Conservation (phyloP, 2,113 vertebrate species). For the Osmerus mordax region DNA sequence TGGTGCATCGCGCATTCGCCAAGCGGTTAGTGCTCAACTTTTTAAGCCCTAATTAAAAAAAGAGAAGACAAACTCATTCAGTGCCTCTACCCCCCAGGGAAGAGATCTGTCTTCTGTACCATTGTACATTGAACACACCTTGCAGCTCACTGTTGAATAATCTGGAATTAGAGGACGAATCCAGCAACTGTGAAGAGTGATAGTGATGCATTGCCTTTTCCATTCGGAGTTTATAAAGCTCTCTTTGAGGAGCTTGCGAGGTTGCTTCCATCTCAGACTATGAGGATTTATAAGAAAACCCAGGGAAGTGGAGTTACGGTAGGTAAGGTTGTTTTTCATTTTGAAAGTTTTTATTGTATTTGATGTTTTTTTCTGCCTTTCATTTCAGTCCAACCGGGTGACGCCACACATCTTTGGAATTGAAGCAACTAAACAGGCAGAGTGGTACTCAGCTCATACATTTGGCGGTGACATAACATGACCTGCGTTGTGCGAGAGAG, state of each 20-base stretch:
- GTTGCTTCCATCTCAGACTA: conserved; percentile 48
- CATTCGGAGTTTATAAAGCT: conserved; percentile 56
- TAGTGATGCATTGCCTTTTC: conserved; percentile 45
- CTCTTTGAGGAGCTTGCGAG: conserved; percentile 37
- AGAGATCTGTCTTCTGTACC: conserved; percentile 65
- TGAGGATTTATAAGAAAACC: conserved; percentile 55
- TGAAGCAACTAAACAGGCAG: background rate
- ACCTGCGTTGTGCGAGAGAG: too few species aligned
- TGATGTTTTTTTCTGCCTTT: background rate
- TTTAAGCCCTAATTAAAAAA: conserved; percentile 70
- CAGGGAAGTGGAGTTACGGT: conserved; percentile 31
- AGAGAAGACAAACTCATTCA: conserved; percentile 50
- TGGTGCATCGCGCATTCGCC: conserved; percentile 45
- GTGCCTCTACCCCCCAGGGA: conserved; percentile 38
- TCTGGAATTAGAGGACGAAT: conserved; percentile 70
- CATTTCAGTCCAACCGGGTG: too few species aligned
- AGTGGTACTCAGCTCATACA: background rate
- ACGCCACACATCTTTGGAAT: too few species aligned
- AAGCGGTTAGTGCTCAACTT: conserved; percentile 59
- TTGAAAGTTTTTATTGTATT: background rate
- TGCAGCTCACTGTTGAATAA: conserved; percentile 67
- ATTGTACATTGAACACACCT: conserved; percentile 71
- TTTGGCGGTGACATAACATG: too few species aligned
- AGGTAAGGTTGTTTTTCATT: conserved; percentile 7
- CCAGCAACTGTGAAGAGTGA: conserved; percentile 63